Percentiles rank a stretch among this genome's conserved stretches.
Conservation (phyloP, 2,797 vertebrate species). For the Bradypus variegatus region DNA sequence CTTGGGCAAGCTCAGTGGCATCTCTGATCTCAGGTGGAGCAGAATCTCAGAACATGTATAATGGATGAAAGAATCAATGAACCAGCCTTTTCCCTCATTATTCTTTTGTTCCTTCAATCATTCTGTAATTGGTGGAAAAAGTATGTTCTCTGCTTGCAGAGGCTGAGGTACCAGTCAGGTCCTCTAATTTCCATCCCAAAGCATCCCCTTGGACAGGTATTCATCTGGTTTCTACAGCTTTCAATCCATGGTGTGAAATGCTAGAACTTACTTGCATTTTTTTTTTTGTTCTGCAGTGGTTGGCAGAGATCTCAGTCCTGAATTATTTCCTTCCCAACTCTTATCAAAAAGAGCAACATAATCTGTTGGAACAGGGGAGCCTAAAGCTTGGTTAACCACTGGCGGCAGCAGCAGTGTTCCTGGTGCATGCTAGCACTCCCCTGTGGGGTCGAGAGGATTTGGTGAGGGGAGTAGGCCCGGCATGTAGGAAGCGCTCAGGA, state of each 20-base stretch:
- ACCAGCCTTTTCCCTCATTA: not conserved
- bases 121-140: not conserved
- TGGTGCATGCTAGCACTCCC: not conserved
- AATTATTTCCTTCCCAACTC: not conserved
- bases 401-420: rapidly evolving
- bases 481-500: rapidly evolving
- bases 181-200: not conserved
- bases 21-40: not conserved
- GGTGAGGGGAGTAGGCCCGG: rapidly evolving
- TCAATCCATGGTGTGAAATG: not conserved
- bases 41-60: not conserved
- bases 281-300: not conserved
- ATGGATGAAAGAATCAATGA: not conserved
- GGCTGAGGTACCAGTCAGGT: not conserved
- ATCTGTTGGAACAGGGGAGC: too few relatives aligned
- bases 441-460: not conserved
- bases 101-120: not conserved
- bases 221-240: not conserved
- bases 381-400: not conserved
- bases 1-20: not conserved
- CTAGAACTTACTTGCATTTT: not conserved
- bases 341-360: not conserved
- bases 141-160: not conserved
- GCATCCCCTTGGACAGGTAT: not conserved
- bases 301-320: not conserved